Base-by-base conservation (phyloP, 2,113 vertebrate species). In the Cyrtonyx montezumae region DNA sequence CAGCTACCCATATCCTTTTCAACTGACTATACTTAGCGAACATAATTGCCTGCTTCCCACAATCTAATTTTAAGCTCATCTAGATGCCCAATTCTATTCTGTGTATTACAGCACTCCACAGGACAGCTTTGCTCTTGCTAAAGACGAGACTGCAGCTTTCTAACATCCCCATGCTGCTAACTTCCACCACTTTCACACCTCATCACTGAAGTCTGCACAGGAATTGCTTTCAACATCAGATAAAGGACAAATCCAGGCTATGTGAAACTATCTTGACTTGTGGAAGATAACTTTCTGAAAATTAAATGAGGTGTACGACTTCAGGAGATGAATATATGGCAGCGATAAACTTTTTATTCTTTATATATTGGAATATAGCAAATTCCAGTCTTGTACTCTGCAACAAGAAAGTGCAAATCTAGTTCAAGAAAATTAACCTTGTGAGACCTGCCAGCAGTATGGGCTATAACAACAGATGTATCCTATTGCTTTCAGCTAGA, bases 61-160 rank as follows among this genome's bases (percentile, higher is more conserved):
- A 2, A 85, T 83, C 94, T 94, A 92, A 88, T 96, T 97, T 96
- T 94, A 91, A 96, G 84, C 55, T 81, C 59, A 4, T 13, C 84
- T 63, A 30, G 7, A 11, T 80, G 94, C 61, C 61, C 87, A 87
- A 79, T 28, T 37, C 89, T 59, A 51, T 26, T 59, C 42, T 69
- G 34, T 15, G 3, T 13, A 22, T 26, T 58, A 45, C 78, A 87
- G 74, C 73, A 49, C 7, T 77, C 75, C 85, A 70, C 73, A n/a
- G 63, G 6, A 51, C 58, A 88, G 61, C 19, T 84, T 88, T 87
- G 59, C 48, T 73, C 71, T 73, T 40, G 34, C 58, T 74, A 10
- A 11, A 59, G 77, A 87, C 83, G 90, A 80, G 53, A 25, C 77
- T 88, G 30, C 71, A 56, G 56, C 56, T 45, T 87, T 74, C 45